Base-by-base conservation (phyloP, 2,113 vertebrate genomes). In the Pitta sordida region DNA sequence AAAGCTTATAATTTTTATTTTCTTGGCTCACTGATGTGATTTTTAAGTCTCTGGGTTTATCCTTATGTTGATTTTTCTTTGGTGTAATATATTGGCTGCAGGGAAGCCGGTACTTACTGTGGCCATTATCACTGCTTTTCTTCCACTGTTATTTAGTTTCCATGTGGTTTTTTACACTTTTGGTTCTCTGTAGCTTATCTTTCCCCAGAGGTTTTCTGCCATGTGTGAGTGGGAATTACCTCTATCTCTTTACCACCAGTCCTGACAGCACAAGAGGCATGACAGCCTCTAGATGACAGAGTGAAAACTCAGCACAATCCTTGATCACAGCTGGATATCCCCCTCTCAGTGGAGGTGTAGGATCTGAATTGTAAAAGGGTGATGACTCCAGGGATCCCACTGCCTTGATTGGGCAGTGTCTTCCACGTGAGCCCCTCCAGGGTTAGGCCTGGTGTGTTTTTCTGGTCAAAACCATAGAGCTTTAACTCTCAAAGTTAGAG, bases 371-470 rank as follows among this genome's bases (percentile, higher is more conserved):
- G 36, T 69, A 30, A 49, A 65, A 46, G 6, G 10, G 9, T 73
- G 9, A 30, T 73, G 9, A 13, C 24, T 68, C 62, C 39, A 68
- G 34, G 46, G 34, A 52, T 76, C n/a, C 24, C 52, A 17, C 36
- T 59, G 24, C 32, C 51, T 29, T 43, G 22, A 27, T 32, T 7
- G 4, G 20, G n/a, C 13, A 39, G 4, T 22, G 14, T 51, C 37
- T 10, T 70, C 36, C 32, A 52, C 0, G 0, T 22, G 11, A 74
- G 11, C 17, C 6, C 29, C 15, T 30, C 8, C 19, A 69, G 9
- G 6, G 4, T 46, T 53, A 39, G 11, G 7, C 7, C 29, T 78
- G 32, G 4, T 37, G 10, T 21, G 9, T 9, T 52, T 32, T 71
- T 77, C 32, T 32, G 30, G 11, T 58, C 13, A 73, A 80, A 88